Evolutionary conservation across 2,888 invertebrate genomes (phyloP).

Genomic region (Anorthoa munda): DNA sequence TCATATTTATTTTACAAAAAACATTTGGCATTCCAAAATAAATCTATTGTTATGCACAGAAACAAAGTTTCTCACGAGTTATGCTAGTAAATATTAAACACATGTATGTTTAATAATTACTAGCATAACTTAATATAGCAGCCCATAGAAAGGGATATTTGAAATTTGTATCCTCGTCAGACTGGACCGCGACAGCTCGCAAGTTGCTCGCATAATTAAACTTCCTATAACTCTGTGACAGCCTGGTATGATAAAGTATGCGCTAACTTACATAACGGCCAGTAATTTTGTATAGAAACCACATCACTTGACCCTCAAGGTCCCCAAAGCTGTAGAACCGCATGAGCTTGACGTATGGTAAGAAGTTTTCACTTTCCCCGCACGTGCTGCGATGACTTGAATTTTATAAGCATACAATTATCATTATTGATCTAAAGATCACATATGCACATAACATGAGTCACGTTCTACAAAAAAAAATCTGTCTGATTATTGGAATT

Average conservation of each 20-base stretch:
- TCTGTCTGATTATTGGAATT: no score
- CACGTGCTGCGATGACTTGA: slow-evolving; percentile 38
- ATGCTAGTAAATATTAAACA: no score
- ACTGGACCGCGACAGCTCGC: neutral
- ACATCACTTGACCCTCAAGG: slow-evolving; percentile 26
- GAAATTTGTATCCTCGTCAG: neutral
- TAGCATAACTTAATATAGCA: neutral
- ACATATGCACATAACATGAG: neutral
- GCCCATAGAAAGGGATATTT: neutral
- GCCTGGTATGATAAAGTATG: neutral
- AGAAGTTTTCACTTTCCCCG: slow-evolving; percentile 40
- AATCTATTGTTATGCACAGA: neutral
- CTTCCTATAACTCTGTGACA: slow-evolving; percentile 4
- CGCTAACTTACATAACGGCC: slow-evolving; percentile 5
- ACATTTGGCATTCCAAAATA: neutral
- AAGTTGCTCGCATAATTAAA: slow-evolving; percentile 4
- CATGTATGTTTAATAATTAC: neutral
- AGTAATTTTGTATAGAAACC: slow-evolving; percentile 26
- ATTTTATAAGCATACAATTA: slow-evolving; percentile 33
- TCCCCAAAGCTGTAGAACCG: slow-evolving; percentile 4
- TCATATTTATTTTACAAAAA: neutral
- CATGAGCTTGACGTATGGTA: slow-evolving; percentile 14
- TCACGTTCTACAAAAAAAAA: neutral
- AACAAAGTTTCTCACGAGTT: neutral
- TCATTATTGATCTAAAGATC: slow-evolving; percentile 13